These are phyloP conservation scores for Lycophotia porphyrea DNA, from an alignment of 2,888 invertebrate genomes.

Conservation along the genomic window DNA sequence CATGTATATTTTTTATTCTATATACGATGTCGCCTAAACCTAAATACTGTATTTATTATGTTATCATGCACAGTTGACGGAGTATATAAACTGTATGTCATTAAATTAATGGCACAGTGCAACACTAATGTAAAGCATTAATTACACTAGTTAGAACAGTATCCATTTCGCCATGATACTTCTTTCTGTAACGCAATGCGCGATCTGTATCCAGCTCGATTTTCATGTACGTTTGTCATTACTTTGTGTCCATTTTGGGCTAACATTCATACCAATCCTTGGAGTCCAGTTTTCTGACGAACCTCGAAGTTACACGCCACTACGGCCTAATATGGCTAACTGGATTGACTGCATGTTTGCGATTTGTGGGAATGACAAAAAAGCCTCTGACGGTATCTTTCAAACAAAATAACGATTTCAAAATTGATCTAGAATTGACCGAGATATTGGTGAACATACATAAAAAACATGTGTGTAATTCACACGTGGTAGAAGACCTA, in stretches of 20 bases:
- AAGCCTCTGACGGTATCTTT: background rate
- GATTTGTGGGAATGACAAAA: slow-evolving; percentile 13
- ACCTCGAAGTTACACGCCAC: background rate
- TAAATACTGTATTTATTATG: background rate
- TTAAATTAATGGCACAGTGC: background rate
- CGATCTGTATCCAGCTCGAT: background rate
- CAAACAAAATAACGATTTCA: no score
- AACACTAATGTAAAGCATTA: background rate
- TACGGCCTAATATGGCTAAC: background rate
- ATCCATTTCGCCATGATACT: slow-evolving; percentile 1
- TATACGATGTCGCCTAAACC: background rate
- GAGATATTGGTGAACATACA: no score
- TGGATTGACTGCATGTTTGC: slow-evolving; percentile 27
- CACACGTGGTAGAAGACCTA: no score
- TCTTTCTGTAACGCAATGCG: slow-evolving; percentile 9
- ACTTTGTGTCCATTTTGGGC: slow-evolving; percentile 14
- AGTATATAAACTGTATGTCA: background rate
- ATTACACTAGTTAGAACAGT: slow-evolving; percentile 19
- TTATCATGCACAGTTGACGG: background rate
- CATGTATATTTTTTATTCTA: background rate
- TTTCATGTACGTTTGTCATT: slow-evolving; percentile 10
- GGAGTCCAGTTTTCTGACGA: background rate
- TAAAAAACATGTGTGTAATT: no score
- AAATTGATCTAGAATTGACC: no score
- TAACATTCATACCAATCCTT: slow-evolving; percentile 19